These are phyloP conservation scores for Lysandra coridon DNA, from an alignment of 2,888 invertebrate species.

Conservation along the genomic window DNA sequence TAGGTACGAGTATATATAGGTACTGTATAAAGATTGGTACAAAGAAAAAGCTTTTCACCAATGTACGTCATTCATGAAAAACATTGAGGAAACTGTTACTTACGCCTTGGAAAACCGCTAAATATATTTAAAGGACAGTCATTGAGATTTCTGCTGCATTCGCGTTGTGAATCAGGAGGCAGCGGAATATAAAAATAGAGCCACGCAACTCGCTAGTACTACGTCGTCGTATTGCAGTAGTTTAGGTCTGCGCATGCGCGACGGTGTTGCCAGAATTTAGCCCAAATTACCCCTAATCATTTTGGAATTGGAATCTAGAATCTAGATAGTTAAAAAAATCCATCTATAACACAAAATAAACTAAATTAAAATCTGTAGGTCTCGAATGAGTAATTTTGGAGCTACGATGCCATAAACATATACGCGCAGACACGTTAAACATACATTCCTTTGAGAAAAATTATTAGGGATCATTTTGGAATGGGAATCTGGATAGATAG, in stretches of 20 bases:
- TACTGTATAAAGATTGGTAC: too few species aligned
- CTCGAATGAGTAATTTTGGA: not conserved
- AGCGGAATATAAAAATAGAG: conserved; percentile 47
- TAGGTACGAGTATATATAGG: too few species aligned
- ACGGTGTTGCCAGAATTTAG: conserved; percentile 48
- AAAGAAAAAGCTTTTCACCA: not conserved
- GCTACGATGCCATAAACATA: not conserved
- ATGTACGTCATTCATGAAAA: not conserved
- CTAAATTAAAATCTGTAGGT: too few species aligned
- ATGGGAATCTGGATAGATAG: not conserved
- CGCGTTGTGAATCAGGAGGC: not conserved
- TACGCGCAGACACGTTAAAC: not conserved
- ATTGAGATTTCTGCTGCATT: not conserved
- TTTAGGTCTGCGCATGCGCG: conserved; percentile 64
- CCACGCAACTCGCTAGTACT: conserved; percentile 40
- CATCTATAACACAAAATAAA: too few species aligned
- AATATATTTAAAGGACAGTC: not conserved
- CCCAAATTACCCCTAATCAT: conserved; percentile 35
- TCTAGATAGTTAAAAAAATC: too few species aligned
- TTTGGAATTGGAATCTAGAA: not conserved
- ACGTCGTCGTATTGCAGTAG: conserved; percentile 75
- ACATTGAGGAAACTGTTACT: not conserved
- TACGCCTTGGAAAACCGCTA: not conserved
- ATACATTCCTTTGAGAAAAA: too few species aligned
- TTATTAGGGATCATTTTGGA: too few species aligned